These are phyloP conservation scores for Burhinus oedicnemus DNA, from an alignment of 2,113 vertebrate genomes.

Conservation along the genomic window DNA sequence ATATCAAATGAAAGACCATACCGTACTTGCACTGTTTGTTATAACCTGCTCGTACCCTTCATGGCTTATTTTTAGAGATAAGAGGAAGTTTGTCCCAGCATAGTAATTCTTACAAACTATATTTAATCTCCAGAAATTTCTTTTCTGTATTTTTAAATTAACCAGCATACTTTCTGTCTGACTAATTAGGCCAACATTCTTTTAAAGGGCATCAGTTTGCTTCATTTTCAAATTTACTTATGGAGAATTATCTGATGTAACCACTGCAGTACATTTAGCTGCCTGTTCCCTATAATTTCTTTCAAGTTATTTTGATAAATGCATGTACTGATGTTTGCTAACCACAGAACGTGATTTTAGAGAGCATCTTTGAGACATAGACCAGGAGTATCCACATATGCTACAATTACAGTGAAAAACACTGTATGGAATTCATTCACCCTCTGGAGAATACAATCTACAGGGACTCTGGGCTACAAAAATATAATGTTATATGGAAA, in stretches of 20 bases:
- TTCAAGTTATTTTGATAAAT: slow-evolving; percentile 24
- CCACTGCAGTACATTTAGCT: neutral
- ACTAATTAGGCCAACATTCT: neutral
- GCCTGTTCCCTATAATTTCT: neutral
- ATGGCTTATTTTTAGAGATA: slow-evolving; percentile 6
- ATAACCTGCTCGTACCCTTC: neutral
- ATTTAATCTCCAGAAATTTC: slow-evolving; percentile 5
- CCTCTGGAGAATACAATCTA: neutral
- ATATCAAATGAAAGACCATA: neutral
- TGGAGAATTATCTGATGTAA: neutral
- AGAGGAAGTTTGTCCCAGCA: neutral
- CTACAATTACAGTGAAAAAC: neutral
- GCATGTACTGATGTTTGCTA: neutral
- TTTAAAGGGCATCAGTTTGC: neutral
- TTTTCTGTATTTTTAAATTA: slow-evolving; percentile 22
- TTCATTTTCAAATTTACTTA: neutral
- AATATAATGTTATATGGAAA: neutral
- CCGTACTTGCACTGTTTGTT: neutral
- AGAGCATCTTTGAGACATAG: neutral
- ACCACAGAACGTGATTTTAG: neutral
- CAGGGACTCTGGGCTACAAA: neutral
- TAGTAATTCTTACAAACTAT: neutral
- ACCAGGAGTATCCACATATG: neutral
- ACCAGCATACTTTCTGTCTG: slow-evolving; percentile 15
- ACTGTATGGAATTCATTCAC: neutral